Evolutionary conservation across 64 coral and sea anemone genomes (phyloP), one percentile per base, ranked within the genome.

Genomic region (Acropora tenuis): DNA sequence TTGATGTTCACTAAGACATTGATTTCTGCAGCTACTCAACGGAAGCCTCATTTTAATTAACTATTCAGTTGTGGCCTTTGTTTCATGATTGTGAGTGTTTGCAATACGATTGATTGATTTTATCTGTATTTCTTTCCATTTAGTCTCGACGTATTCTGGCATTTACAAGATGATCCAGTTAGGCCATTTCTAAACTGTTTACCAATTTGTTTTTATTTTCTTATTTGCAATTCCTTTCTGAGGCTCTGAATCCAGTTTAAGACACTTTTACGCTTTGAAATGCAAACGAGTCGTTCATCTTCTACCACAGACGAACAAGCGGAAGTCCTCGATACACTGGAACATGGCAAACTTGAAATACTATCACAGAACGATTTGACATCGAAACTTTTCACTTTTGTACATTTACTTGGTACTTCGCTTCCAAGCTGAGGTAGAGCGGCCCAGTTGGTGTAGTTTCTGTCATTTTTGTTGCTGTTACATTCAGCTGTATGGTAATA

Each of bases 361-460:
- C 19, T 43, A 44, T 82, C 79, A 44, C 79, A 82, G 57, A 82
- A 82, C 55, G 79, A 82, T 82, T 82, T 82, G 5, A 16, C 40
- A 4, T 82, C 79, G 40, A 61, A 82, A 43, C 10, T 82, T 41
- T 65, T 12, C 16, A 3, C 44, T 43, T 40, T 61, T 63, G 40
- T 17, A 61, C 41, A 59, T 4, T 30, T 30, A 30, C 30, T 0
- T 30, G 19, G 1, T 8, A 46, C 9, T 7, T 41, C 57, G 12
- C 11, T 63, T 43, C 30, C 50, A 2, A 82, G 5, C 4, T 11
- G 40, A 5, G 53, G 57, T 1, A 82, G 1, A 43, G 17, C 2
- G 1, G 41, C 12, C 8, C 41, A 16, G 3, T 20, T 43, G 3
- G 53, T 15, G 53, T 43, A 30, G 30, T 30, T 30, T 30, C 30